These are phyloP conservation scores for Protobothrops mucrosquamatus DNA, from an alignment of 2,113 vertebrate genomes.

Conservation along the genomic window DNA sequence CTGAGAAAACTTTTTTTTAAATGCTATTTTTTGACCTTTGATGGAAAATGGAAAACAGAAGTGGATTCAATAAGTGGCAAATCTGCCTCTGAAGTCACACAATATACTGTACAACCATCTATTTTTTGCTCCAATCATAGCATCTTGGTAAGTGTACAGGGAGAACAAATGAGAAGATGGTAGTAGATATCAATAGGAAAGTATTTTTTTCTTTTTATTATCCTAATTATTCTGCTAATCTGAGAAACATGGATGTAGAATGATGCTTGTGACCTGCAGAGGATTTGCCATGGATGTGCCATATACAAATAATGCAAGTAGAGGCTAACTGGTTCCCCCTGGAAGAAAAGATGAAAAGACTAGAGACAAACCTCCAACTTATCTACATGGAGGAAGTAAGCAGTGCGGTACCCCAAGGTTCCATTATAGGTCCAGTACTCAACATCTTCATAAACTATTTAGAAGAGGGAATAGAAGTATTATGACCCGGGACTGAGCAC, in stretches of 20 bases:
- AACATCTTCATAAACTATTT: background rate
- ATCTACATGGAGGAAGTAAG: background rate
- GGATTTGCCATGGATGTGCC: background rate
- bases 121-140: background rate
- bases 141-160: background rate
- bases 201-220: background rate
- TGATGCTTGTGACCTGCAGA: background rate
- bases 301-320: background rate
- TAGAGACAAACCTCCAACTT: background rate
- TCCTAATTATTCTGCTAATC: background rate
- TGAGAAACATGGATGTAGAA: background rate
- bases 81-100: background rate
- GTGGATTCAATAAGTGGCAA: background rate
- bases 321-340: background rate
- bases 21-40: background rate
- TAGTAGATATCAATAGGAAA: background rate
- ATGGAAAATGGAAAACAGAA: background rate
- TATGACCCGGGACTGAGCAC: no score
- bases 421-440: background rate
- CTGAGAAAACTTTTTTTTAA: background rate
- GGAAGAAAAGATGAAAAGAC: background rate
- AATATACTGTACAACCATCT: background rate
- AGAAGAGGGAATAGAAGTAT: background rate
- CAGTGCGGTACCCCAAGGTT: background rate
- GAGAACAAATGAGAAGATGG: background rate